phyloP scores from a whole-genome alignment of 2,113 vertebrate genomes.

The Mesitornis unicolor region DNA sequence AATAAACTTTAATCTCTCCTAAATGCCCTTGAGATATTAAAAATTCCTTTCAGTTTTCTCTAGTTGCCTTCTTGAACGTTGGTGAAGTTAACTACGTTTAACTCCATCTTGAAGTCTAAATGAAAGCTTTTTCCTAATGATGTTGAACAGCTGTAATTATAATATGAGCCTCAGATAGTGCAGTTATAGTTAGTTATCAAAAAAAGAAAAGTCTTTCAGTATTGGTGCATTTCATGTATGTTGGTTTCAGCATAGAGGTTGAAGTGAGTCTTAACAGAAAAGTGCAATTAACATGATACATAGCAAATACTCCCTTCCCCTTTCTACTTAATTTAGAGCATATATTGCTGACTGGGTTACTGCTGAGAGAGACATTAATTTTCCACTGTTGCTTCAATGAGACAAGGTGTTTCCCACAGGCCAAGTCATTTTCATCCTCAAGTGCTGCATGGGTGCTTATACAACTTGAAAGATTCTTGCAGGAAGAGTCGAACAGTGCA shows the following conservation, averaged over 20 bases:
- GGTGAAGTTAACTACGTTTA: neutral
- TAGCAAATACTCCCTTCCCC: neutral
- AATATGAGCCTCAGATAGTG: neutral
- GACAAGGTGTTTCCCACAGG: neutral
- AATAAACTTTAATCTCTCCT: neutral
- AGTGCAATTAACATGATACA: neutral
- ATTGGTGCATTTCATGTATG: neutral
- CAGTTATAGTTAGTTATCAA: neutral
- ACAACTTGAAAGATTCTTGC: neutral
- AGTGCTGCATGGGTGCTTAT: neutral
- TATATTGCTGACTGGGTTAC: neutral
- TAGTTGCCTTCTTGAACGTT: neutral
- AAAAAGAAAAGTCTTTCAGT: neutral
- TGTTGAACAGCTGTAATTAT: neutral
- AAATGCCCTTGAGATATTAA: neutral
- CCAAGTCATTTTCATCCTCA: neutral
- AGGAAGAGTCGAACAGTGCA: neutral
- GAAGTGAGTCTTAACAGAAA: neutral
- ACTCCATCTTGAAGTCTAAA: slow-evolving; percentile 1
- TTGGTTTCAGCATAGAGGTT: neutral
- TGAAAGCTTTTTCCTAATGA: neutral
- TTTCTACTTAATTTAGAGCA: neutral
- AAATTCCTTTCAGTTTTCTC: neutral
- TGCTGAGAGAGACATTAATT: neutral
- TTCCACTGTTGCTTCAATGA: neutral